Conservation (phyloP, 2,797 vertebrate species). For the Macropus fuliginosus region DNA sequence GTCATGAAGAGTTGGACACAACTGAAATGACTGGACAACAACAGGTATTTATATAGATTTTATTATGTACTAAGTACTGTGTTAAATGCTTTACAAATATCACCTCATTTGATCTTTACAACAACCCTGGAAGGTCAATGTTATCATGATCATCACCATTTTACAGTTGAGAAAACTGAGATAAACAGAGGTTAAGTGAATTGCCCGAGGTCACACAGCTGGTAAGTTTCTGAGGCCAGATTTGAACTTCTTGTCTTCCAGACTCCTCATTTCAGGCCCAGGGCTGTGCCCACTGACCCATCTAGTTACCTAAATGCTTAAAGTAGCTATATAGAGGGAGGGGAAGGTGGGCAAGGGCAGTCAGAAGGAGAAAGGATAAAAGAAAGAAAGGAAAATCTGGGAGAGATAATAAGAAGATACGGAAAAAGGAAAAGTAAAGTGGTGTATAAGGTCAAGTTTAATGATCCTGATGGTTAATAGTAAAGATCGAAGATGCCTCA, state of each 20-base stretch:
- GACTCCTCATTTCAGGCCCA: neutral
- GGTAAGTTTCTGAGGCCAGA: neutral
- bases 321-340: neutral
- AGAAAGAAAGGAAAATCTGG: neutral
- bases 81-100: neutral
- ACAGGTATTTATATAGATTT: neutral
- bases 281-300: neutral
- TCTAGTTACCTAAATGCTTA: neutral
- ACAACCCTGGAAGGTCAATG: neutral
- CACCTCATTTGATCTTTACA: neutral
- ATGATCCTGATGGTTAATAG: neutral
- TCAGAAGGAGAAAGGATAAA: conserved; percentile 41
- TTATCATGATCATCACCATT: neutral
- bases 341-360: conserved; percentile 72
- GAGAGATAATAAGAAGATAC: neutral
- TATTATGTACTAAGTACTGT: neutral
- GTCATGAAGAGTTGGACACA: neutral
- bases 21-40: neutral
- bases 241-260: neutral
- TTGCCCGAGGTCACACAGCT: neutral
- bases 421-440: neutral
- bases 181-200: neutral
- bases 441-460: neutral
- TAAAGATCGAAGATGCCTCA: neutral
- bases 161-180: neutral